A percentile compares a stretch with the other conserved stretches of the same genome.
Evolutionary conservation across 2,797 vertebrate species (phyloP).

Genomic region (Pipistrellus kuhlii): DNA sequence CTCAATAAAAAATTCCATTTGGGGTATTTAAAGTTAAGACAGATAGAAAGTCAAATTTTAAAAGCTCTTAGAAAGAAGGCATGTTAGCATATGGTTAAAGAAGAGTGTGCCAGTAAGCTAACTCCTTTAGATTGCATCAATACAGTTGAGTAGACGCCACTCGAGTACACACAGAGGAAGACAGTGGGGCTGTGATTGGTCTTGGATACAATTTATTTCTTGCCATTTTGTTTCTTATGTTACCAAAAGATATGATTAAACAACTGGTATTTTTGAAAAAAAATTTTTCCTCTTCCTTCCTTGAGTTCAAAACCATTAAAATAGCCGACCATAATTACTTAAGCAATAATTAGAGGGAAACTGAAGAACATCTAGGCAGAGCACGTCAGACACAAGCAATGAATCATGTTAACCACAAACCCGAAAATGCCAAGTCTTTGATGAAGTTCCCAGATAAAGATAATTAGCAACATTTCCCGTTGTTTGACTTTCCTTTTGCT

Average conservation of each 20-base stretch:
- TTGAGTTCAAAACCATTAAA: constrained; percentile 35
- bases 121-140: background rate
- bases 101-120: background rate
- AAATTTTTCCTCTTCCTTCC: constrained; percentile 40
- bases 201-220: background rate
- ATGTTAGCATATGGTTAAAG: background rate
- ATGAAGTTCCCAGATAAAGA: constrained; percentile 69
- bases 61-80: background rate
- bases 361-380: constrained; percentile 44
- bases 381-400: background rate
- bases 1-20: background rate
- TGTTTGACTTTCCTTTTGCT: constrained; percentile 23
- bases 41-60: background rate
- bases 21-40: background rate
- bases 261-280: background rate
- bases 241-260: constrained; percentile 36
- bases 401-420: constrained; percentile 65
- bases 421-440: constrained; percentile 35
- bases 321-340: constrained; percentile 50
- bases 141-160: background rate
- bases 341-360: constrained; percentile 62
- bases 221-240: background rate
- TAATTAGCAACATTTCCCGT: constrained; percentile 49
- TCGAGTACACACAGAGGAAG: background rate
- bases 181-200: background rate